These are phyloP conservation scores for Formica aserva DNA, from an alignment of 2,888 invertebrate species.

Conservation along the genomic window DNA sequence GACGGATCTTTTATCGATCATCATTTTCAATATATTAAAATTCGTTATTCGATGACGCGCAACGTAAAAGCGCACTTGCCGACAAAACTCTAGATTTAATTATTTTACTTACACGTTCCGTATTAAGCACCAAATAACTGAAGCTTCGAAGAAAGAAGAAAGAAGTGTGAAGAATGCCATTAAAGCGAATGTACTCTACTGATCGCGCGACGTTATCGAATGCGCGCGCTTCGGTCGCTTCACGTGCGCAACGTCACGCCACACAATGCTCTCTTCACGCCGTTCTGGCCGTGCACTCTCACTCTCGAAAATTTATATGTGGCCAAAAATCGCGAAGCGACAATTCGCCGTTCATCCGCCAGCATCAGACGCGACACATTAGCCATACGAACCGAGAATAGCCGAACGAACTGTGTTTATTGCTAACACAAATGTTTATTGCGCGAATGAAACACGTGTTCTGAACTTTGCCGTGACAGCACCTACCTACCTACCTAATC, in stretches of 20 bases:
- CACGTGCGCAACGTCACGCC: conserved; percentile 27
- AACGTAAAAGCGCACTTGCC: not conserved
- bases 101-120: not conserved
- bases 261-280: conserved; percentile 5
- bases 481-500: not conserved
- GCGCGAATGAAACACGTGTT: conserved; percentile 41
- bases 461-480: conserved; percentile 10
- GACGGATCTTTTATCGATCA: not conserved
- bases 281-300: not conserved
- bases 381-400: conserved; percentile 30
- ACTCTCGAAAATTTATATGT: conserved; percentile 3
- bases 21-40: not conserved
- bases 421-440: conserved; percentile 18
- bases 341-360: conserved; percentile 13
- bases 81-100: not conserved
- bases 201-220: conserved; percentile 5
- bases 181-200: not conserved
- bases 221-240: not conserved
- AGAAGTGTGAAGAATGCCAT: not conserved
- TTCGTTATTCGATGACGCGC: not conserved
- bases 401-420: conserved; percentile 5
- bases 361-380: not conserved
- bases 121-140: not conserved
- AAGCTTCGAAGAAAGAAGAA: not conserved
- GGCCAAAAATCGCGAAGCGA: conserved; percentile 17